Conservation (phyloP, 1,140 invertebrate genomes). For the Drosophila burlai region DNA sequence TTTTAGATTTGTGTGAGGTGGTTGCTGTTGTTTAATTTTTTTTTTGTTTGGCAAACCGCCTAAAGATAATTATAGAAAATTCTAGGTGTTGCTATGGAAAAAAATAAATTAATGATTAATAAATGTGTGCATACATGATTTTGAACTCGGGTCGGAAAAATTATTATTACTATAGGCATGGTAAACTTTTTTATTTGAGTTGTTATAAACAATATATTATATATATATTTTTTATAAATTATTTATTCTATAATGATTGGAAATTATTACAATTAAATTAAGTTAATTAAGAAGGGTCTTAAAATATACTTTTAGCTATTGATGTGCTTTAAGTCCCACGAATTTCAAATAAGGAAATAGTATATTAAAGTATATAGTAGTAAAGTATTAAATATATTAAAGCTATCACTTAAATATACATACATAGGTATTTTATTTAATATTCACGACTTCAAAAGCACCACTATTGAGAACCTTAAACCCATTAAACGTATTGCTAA, state of each 20-base stretch:
- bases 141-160: neutral
- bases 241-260: neutral
- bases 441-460: neutral
- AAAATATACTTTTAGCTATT: too few relatives aligned
- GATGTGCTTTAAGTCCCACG: too few relatives aligned
- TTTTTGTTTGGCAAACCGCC: neutral
- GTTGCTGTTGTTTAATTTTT: constrained; percentile 13
- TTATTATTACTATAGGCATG: neutral
- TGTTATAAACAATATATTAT: neutral
- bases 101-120: constrained; percentile 5
- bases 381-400: neutral
- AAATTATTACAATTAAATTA: too few relatives aligned
- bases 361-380: too few relatives aligned
- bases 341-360: too few relatives aligned
- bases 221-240: neutral
- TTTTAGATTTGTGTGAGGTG: constrained; percentile 3
- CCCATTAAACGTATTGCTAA: neutral
- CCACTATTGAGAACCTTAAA: neutral
- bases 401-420: fast-evolving
- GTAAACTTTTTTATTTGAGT: neutral
- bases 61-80: neutral
- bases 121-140: neutral
- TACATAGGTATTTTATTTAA: neutral
- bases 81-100: constrained; percentile 5
- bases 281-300: too few relatives aligned